Base-by-base conservation (phyloP, 2,888 invertebrate genomes). In the Galeruca laticollis region DNA sequence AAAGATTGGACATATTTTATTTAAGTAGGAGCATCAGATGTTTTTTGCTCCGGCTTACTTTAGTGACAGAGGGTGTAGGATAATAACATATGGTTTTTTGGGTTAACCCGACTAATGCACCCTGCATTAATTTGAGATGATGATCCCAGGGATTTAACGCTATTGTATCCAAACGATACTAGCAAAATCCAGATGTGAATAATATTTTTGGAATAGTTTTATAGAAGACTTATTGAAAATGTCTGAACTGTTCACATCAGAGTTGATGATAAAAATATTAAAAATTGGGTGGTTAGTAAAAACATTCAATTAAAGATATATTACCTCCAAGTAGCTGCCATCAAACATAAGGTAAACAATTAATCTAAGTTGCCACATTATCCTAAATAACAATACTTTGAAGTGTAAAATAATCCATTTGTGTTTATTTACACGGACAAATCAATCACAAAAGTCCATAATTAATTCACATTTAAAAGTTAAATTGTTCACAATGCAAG, bases 1-100 rank as follows among this genome's bases (percentile, higher is more conserved):
- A 57, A 57, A 57, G 26, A 57, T 13, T 57, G 56, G 18, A 35
- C 35, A 57, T 57, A 35, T 57, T 57, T 57, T 57, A 35, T 57
- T 57, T 10, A 18, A 57, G 33, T 18, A 57, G 18, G 18, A 35
- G 56, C 56, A 31, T 57, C 56, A 57, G 56, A 20, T 57, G 56
- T 57, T 57, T 57, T 35, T 33, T 57, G 56, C 33, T 35, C 10
- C 31, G n/a, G 35, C 15, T 8, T 33, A 57, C 18, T 57, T 35
- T 18, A 21, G 15, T 33, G 11, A 8, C 11, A 15, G 31, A 35
- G 56, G 56, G 33, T 31, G 33, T 11, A 15, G 18, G 56, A 18
- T 35, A 33, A 57, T 33, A 57, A 35, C 56, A 57, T 35, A 57
- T 57, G 56, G 56, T 57, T 15, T 57, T 15, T 35, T 57, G 6